Conservation (phyloP, 2,888 invertebrate genomes). For the Acleris sparsana region DNA sequence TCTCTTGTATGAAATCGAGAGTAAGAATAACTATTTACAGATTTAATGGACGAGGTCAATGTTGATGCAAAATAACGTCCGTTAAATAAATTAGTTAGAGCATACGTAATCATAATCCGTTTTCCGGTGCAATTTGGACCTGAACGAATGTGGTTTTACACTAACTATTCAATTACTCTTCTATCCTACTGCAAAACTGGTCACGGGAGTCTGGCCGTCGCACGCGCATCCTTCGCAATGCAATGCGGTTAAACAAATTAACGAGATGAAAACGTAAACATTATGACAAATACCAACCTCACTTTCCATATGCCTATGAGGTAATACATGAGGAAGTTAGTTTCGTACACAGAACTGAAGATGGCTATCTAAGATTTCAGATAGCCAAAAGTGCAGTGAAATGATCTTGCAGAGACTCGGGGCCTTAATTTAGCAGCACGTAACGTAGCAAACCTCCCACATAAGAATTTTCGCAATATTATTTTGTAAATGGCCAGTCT, state of each 20-base stretch:
- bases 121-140: too few relatives aligned
- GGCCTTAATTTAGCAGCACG: conserved; percentile 10
- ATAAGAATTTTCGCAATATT: conserved; percentile 18
- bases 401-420: background rate
- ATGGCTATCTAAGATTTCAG: conserved; percentile 28
- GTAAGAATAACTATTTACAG: too few relatives aligned
- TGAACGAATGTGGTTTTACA: too few relatives aligned
- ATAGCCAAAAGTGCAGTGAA: conserved; percentile 21
- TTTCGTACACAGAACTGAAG: conserved; percentile 19
- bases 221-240: conserved; percentile 22
- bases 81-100: too few relatives aligned
- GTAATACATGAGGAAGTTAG: conserved; percentile 22
- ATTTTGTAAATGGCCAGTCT: conserved; percentile 18
- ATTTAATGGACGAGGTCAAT: too few relatives aligned
- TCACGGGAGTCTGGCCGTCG: background rate
- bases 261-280: conserved; percentile 29
- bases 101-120: too few relatives aligned
- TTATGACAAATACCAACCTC: conserved; percentile 22
- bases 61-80: too few relatives aligned
- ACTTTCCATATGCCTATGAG: conserved; percentile 6
- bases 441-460: conserved; percentile 22
- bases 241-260: conserved; percentile 23
- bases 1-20: too few relatives aligned
- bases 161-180: conserved; percentile 1
- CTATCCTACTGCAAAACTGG: conserved; percentile 1